Conservation (phyloP, 2,888 invertebrate species). For the Tethea ocularis region DNA sequence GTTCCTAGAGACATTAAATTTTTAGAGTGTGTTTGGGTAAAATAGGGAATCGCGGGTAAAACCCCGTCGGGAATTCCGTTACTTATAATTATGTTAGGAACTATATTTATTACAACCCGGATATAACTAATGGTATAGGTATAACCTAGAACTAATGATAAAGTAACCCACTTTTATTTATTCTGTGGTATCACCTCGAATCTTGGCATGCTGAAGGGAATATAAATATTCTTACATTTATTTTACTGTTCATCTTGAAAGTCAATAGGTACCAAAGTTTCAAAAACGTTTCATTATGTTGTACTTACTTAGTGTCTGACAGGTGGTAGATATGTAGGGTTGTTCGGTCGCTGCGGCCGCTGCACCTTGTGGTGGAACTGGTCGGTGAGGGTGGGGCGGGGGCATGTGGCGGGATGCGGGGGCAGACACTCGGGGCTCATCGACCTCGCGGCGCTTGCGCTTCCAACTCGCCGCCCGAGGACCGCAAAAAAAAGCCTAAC, state of each 20-base stretch:
- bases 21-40: too few relatives aligned
- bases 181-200: too few relatives aligned
- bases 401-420: conserved; percentile 41
- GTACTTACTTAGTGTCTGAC: conserved; percentile 74
- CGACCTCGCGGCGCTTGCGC: conserved; percentile 67
- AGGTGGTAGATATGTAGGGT: conserved; percentile 81
- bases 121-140: too few relatives aligned
- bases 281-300: conserved; percentile 48
- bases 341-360: conserved; percentile 71
- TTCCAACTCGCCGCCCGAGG: conserved; percentile 63
- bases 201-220: neutral
- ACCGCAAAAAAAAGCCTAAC: conserved; percentile 74
- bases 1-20: too few relatives aligned
- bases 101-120: too few relatives aligned
- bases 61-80: too few relatives aligned
- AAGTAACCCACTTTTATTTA: too few relatives aligned
- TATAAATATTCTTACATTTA: neutral
- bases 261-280: conserved; percentile 36
- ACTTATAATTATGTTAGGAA: too few relatives aligned
- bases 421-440: conserved; percentile 58
- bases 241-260: conserved; percentile 32
- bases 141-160: too few relatives aligned
- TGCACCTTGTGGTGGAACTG: conserved; percentile 80
- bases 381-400: conserved; percentile 56
- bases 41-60: too few relatives aligned